A percentile compares a stretch with the other conserved stretches of the same genome.
These are phyloP conservation scores for Mimumesa dahlbomi DNA, from an alignment of 2,888 invertebrate genomes.

Conservation along the genomic window DNA sequence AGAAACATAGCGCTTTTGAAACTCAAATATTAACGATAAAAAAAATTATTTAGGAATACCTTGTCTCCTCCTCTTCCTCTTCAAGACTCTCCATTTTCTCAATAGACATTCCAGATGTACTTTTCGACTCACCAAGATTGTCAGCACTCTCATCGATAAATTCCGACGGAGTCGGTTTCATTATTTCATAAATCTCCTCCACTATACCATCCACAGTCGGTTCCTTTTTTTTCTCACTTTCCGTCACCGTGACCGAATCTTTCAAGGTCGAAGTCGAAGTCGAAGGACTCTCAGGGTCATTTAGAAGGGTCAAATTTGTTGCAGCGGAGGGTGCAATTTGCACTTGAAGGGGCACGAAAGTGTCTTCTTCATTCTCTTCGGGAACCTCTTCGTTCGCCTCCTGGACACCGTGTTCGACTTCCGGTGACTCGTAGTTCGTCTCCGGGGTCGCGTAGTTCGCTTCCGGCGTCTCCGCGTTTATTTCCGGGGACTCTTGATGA, in stretches of 20 bases:
- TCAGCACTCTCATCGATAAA: constrained; percentile 42
- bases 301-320: too few relatives aligned
- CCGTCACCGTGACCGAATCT: neutral
- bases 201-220: constrained; percentile 68
- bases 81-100: constrained; percentile 64
- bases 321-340: too few relatives aligned
- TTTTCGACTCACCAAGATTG: constrained; percentile 46
- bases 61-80: constrained; percentile 72
- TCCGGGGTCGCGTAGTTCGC: constrained; percentile 68
- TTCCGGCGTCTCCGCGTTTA: constrained; percentile 70
- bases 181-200: constrained; percentile 64
- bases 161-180: constrained; percentile 56
- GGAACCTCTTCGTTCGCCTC: constrained; percentile 56
- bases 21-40: too few relatives aligned
- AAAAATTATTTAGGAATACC: too few relatives aligned
- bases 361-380: constrained; percentile 37
- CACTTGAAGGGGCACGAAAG: neutral
- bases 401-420: constrained; percentile 42
- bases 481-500: constrained; percentile 66
- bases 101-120: neutral
- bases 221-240: constrained; percentile 29
- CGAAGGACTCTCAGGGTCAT: too few relatives aligned
- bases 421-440: constrained; percentile 66
- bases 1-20: too few relatives aligned
- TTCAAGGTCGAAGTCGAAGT: too few relatives aligned